Evolutionary conservation across 1,140 invertebrate species (phyloP), one percentile per base, ranked within the genome.

Genomic region (Paraescarpia echinospica): DNA sequence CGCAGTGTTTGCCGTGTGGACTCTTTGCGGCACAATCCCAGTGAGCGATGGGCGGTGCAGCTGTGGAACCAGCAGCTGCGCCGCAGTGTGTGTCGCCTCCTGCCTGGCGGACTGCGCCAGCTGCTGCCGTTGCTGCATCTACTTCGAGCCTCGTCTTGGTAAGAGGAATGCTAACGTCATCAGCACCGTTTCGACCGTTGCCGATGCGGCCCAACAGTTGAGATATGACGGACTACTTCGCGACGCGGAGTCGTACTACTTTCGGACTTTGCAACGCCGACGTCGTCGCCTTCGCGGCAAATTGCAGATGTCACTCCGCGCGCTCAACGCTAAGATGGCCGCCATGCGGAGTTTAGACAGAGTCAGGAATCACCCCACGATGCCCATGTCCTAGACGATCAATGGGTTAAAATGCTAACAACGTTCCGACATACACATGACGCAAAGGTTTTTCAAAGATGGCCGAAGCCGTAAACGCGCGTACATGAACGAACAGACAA

Each of bases 61-160:
- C 89, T 90, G 89, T 33, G 89, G 89, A 33, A 6, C 0, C n/a
- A 90, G 4, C 6, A 90, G 34, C 34, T 90, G 89, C 89, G 89
- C 89, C 0, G 0, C 4, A 12, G 4, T 90, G 9, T 90, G 89
- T 22, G 34, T 34, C 35, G 34, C 89, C 14, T 34, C 35, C 89
- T 90, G 89, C 27, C 89, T 12, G 34, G n/a, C 89, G 34, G 89
- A 90, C 89, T 90, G 89, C 33, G 89, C 89, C 89, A 90, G 89
- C 89, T 90, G 89, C 89, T 90, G 89, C 89, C 33, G 35, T 18
- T 90, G 89, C 89, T 90, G 89, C 35, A 35, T 90, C 33, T 90
- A 90, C 5, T 90, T 90, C n/a, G 89, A 90, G 2, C 1, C 89
- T 35, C 89, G 89, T 34, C 1, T 90, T 5, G 89, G 89, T 0